Evolutionary conservation across 2,888 invertebrate species (phyloP), one percentile per base, ranked within the genome.

Genomic region (Cistogaster globosa): DNA sequence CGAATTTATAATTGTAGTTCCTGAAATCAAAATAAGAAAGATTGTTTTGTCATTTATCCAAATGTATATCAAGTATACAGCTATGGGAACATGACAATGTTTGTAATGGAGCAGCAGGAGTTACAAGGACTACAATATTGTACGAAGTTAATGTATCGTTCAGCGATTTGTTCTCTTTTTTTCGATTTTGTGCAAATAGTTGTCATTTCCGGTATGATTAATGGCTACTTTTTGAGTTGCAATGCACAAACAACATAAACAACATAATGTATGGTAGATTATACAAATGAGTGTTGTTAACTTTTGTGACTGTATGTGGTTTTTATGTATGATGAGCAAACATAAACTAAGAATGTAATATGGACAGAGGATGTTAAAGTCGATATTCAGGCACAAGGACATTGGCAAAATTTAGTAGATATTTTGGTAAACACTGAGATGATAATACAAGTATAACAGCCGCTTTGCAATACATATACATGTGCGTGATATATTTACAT

Each of bases 121-220:
- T 36, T 51, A 51, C 38, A 72, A 38, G 38, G 20, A 72, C 20
- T n/a, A 60, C 67, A 80, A 72, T 80, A 53, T 74, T 60, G 60
- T 72, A 60, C 42, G 51, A 74, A 32, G 58, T 67, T 51, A 55
- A 67, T 36, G 45, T 22, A 55, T 55, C 14, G 20, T 68, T 67
- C 53, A 42, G 38, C 18, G 22, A 48, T 20, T 55, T 45, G 22
- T 48, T 14, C 22, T 2, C 4, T 20, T 22, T 48, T 55, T 68
- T 22, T 20, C 8, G 2, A 51, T 76, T 75, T 75, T 67, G 65
- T 87, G 14, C 75, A 74, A 75, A 82, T 82, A 83, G 86, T 87
- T 87, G 87, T 74, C 84, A 86, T 83, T 87, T 91, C 89, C 89
- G 89, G 90, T 89, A 89, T 90, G 90, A 90, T 91, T 91, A 90